Conservation (phyloP, 2,888 invertebrate species). For the Caenorhabditis sp. region DNA sequence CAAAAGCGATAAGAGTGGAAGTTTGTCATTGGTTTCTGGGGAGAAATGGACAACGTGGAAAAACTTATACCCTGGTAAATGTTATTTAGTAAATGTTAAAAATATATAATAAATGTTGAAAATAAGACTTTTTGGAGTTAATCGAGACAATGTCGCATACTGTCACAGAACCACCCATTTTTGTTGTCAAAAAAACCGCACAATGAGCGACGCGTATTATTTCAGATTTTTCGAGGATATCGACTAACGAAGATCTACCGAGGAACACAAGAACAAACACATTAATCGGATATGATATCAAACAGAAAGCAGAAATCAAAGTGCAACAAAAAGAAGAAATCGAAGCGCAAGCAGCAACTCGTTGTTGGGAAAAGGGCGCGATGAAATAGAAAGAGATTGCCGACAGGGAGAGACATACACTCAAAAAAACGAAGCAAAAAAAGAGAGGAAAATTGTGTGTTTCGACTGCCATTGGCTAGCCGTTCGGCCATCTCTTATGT, state of each 20-base stretch:
- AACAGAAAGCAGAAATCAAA: slow-evolving; percentile 20
- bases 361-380: slow-evolving; percentile 15
- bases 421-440: background rate
- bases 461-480: background rate
- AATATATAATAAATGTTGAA: too few relatives aligned
- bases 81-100: too few relatives aligned
- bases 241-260: too few relatives aligned
- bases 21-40: background rate
- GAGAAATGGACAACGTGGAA: background rate
- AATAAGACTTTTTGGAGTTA: too few relatives aligned
- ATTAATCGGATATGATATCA: slow-evolving; percentile 2
- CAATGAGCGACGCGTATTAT: too few relatives aligned
- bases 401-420: slow-evolving; percentile 3
- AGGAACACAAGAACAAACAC: too few relatives aligned
- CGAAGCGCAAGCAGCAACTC: slow-evolving; percentile 27
- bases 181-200: too few relatives aligned
- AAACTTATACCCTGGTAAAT: too few relatives aligned
- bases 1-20: background rate
- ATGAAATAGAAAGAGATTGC: background rate
- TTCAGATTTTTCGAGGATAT: too few relatives aligned
- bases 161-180: too few relatives aligned
- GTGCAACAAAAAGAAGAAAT: slow-evolving; percentile 28
- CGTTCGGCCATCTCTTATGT: background rate
- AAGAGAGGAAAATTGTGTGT: slow-evolving; percentile 20
- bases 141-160: too few relatives aligned